Base-by-base conservation (phyloP, 2,797 vertebrate species). In the Choloepus didactylus region DNA sequence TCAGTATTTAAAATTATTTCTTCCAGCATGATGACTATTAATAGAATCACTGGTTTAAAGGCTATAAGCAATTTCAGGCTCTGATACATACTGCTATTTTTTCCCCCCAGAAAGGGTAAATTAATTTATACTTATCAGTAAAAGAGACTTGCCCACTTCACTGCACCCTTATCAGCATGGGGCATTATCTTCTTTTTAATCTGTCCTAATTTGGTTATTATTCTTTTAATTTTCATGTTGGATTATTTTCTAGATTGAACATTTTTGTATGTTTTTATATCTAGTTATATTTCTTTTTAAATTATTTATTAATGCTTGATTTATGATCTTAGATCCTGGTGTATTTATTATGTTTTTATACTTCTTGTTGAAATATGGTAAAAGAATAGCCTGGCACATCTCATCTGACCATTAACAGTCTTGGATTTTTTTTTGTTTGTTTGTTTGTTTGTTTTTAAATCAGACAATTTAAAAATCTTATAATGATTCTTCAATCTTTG, bases 91-190 rank as follows among this genome's bases (percentile, higher is more conserved):
- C 41, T 79, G 6, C 38, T 72, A 29, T 69, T 85, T 73, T 31
- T 80, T 49, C 4, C 21, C 21, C 6, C 6, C 21, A 9, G 11
- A 75, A 83, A 86, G 27, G 81, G 15, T 44, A 89, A 93, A 56
- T 94, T 92, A 96, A 94, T 83, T 83, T 87, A 73, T 11, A 73
- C 6, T 90, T 84, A n/a, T 54, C 41, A 85, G 31, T 62, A 87
- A 77, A 89, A 79, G 11, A 86, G 19, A 35, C 70, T 70, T 83
- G 29, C 59, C 29, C 2, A 70, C 12, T 92, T 93, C 46, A 59
- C 31, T 79, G 16, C 41, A 70, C 23, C 35, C 27, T 72, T 72
- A 76, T 87, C 41, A 77, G 31, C 27, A 89, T 4, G 38, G 27
- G 41, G 8, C 2, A 85, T 81, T 94, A 60, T 27, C 14, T 92